phyloP scores from a whole-genome alignment of 2,797 vertebrate genomes.

The Anguilla obscura region DNA sequence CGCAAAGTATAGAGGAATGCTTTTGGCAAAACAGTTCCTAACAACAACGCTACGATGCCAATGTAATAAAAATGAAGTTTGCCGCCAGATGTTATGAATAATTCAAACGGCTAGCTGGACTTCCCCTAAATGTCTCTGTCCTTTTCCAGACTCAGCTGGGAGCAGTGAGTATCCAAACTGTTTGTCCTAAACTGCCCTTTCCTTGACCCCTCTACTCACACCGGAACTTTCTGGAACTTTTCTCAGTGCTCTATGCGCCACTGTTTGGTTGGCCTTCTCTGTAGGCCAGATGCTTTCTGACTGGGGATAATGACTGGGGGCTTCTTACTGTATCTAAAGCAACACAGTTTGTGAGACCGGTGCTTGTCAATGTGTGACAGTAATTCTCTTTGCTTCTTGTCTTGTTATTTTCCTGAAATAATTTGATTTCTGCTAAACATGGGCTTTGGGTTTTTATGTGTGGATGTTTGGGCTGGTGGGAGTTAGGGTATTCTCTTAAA shows the following conservation, averaged over 20 bases:
- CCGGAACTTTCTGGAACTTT: no score
- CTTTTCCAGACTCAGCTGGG: conserved; percentile 60
- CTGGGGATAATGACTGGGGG: neutral
- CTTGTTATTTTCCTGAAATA: neutral
- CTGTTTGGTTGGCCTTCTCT: neutral
- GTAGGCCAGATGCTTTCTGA: neutral
- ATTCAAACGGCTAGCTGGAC: conserved; percentile 47
- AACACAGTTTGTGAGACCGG: neutral
- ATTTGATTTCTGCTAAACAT: neutral
- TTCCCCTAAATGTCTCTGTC: conserved; percentile 53
- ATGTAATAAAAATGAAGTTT: conserved; percentile 12
- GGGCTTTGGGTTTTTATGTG: neutral
- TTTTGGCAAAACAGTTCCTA: neutral
- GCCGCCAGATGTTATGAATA: conserved; percentile 19
- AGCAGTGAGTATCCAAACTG: conserved; percentile 63
- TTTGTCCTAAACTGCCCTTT: conserved; percentile 9
- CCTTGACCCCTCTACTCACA: neutral
- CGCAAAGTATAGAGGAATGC: neutral
- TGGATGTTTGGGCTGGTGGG: neutral
- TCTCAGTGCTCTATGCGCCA: neutral
- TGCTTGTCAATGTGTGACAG: neutral
- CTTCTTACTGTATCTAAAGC: neutral
- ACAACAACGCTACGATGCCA: neutral
- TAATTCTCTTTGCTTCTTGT: neutral
- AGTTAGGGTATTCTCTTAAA: neutral